Evolutionary conservation across 2,888 invertebrate genomes (phyloP).

Genomic region (Nineta flava): DNA sequence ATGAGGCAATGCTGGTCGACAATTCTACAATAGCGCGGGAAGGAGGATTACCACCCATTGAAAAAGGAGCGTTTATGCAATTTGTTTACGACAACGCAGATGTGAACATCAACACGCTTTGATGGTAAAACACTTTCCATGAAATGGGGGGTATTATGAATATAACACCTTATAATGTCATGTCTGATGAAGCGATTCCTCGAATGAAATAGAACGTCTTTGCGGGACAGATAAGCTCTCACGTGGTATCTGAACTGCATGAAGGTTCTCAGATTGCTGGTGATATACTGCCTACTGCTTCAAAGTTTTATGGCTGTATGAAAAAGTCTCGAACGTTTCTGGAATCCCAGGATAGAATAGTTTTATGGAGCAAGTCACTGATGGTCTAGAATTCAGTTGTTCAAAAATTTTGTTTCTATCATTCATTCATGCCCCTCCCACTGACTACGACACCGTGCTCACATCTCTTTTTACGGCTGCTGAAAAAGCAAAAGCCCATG

Average conservation of each 20-base stretch:
- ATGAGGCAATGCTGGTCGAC: background rate
- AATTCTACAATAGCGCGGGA: background rate
- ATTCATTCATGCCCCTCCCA: slow-evolving; percentile 1
- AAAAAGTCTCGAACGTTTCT: background rate
- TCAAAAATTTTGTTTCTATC: background rate
- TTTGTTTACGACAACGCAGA: background rate
- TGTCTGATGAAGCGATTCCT: slow-evolving; percentile 12
- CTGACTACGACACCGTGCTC: slow-evolving; percentile 1
- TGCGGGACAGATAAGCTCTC: background rate
- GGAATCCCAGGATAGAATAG: background rate
- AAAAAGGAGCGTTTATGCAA: background rate
- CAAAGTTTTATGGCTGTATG: background rate
- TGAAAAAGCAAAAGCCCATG: slow-evolving; percentile 12
- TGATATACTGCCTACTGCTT: background rate
- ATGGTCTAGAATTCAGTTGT: background rate
- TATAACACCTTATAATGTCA: slow-evolving; percentile 5
- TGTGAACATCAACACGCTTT: slow-evolving; percentile 10
- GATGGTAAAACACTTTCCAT: background rate
- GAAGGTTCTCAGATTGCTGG: background rate
- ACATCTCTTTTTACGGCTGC: slow-evolving; percentile 14
- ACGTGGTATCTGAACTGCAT: background rate
- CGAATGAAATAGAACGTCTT: background rate
- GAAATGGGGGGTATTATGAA: background rate
- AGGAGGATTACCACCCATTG: background rate
- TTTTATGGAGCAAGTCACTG: background rate